phyloP scores from a whole-genome alignment of 2,888 invertebrate species.

The Lottia gigantea region DNA sequence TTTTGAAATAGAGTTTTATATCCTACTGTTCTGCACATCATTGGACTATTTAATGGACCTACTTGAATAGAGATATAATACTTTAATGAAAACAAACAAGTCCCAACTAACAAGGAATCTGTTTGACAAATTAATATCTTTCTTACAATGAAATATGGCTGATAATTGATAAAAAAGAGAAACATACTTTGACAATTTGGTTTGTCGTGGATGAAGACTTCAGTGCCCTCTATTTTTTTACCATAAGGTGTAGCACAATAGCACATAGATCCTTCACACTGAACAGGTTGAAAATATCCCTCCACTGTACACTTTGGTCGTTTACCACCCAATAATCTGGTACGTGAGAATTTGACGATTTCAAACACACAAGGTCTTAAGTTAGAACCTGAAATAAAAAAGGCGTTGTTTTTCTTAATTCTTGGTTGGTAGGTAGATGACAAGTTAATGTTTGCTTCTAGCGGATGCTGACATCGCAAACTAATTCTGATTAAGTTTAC shows the following conservation, averaged over 20 bases:
- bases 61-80: too few species aligned
- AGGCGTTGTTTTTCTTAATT: neutral
- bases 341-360: constrained; percentile 38
- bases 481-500: too few species aligned
- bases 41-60: too few species aligned
- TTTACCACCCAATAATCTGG: constrained; percentile 39
- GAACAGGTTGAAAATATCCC: constrained; percentile 49
- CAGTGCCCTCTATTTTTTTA: constrained; percentile 33
- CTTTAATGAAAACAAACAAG: too few species aligned
- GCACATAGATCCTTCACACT: constrained; percentile 51
- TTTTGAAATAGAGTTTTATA: too few species aligned
- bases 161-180: neutral
- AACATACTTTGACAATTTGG: constrained; percentile 44
- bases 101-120: too few species aligned
- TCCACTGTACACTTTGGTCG: constrained; percentile 45
- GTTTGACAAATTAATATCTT: too few species aligned
- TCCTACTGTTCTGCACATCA: too few species aligned
- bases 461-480: too few species aligned
- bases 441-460: too few species aligned
- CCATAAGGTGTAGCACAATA: constrained; percentile 50
- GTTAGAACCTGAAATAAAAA: constrained; percentile 43
- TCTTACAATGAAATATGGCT: neutral
- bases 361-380: constrained; percentile 49
- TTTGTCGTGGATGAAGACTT: constrained; percentile 28
- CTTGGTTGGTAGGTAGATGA: too few species aligned